Evolutionary conservation across 2,888 invertebrate species (phyloP).

Genomic region (Digitonthophagus gazella): DNA sequence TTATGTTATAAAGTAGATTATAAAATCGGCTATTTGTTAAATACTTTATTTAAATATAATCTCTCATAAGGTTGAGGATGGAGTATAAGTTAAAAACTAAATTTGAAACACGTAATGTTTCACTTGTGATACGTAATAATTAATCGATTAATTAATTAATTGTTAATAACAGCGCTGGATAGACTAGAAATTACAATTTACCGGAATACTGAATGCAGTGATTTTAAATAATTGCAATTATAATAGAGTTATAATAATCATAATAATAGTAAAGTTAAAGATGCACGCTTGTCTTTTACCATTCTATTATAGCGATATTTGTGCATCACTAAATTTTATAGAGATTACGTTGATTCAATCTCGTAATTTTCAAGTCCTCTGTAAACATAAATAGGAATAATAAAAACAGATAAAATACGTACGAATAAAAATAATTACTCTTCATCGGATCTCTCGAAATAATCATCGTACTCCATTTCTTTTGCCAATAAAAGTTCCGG

Average conservation of each 20-base stretch:
- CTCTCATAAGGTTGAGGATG: not conserved
- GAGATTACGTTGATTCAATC: slow-evolving; percentile 42
- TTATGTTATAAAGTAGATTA: no score
- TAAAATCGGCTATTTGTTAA: no score
- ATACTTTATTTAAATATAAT: not conserved
- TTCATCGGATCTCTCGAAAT: slow-evolving; percentile 39
- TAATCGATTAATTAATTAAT: not conserved
- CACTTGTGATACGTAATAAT: no score
- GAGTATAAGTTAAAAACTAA: not conserved
- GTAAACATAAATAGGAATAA: slow-evolving; percentile 30
- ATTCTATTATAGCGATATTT: not conserved
- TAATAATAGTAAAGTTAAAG: not conserved
- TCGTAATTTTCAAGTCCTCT: slow-evolving; percentile 45
- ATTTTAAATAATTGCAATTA: not conserved
- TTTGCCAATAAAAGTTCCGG: slow-evolving; percentile 43
- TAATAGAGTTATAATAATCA: not conserved
- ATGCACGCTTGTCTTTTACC: not conserved
- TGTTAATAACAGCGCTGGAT: not conserved
- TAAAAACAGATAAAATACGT: slow-evolving; percentile 11
- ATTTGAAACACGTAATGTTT: not conserved
- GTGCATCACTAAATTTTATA: not conserved
- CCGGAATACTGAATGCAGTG: not conserved
- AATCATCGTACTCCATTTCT: slow-evolving; percentile 45
- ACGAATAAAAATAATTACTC: slow-evolving; percentile 31
- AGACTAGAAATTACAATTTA: not conserved